These are phyloP conservation scores for Abscondita cerata DNA, from an alignment of 2,888 invertebrate species.

Conservation along the genomic window DNA sequence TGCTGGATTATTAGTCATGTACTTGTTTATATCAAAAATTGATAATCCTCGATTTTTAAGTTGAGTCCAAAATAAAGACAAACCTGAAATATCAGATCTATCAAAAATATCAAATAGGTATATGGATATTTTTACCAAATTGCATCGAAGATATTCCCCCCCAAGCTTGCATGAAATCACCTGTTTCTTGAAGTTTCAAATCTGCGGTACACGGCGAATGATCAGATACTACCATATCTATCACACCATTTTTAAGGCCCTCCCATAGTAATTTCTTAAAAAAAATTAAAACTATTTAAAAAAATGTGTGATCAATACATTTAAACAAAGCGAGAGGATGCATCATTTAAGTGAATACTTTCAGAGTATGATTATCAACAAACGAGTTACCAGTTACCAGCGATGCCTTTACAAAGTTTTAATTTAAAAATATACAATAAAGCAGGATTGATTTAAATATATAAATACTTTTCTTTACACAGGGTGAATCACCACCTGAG, in stretches of 20 bases:
- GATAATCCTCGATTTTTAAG: slow-evolving; percentile 63
- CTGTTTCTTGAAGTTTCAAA: slow-evolving; percentile 60
- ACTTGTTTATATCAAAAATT: slow-evolving; percentile 64
- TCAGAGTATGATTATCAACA: no score
- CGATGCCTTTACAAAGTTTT: no score
- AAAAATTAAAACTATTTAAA: no score
- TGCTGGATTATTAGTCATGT: slow-evolving; percentile 69
- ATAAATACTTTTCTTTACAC: no score
- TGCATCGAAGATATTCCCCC: slow-evolving; percentile 78
- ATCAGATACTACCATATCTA: slow-evolving; percentile 72
- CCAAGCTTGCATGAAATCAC: slow-evolving; percentile 74
- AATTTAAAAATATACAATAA: no score
- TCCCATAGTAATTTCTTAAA: slow-evolving; percentile 69
- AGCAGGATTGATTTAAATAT: no score
- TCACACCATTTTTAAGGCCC: slow-evolving; percentile 62
- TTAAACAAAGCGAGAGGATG: no score
- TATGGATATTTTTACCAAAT: slow-evolving; percentile 61
- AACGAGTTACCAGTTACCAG: no score
- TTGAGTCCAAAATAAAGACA: slow-evolving; percentile 74
- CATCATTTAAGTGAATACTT: no score
- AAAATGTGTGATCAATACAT: no score
- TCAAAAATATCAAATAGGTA: slow-evolving; percentile 15
- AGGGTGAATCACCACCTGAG: no score
- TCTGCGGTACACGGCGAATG: slow-evolving; percentile 74
- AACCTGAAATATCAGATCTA: slow-evolving; percentile 56